Evolutionary conservation across 2,797 vertebrate genomes (phyloP), one percentile per base, ranked within the genome.

Genomic region (Sebastes cheni): DNA sequence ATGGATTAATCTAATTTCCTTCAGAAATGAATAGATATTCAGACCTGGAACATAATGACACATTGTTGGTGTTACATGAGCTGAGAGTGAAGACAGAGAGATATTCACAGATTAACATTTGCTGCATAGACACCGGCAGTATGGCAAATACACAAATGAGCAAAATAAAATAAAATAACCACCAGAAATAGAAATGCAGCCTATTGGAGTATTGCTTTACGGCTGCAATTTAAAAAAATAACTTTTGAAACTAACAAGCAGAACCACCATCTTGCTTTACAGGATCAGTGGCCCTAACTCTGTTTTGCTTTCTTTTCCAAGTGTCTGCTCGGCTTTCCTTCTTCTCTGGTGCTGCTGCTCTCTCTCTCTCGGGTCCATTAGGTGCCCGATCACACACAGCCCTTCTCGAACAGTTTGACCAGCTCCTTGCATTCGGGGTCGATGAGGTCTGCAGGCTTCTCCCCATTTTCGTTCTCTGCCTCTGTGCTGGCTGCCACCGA

Each of bases 401-500:
- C 95, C 1, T 88, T 80, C 85, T 95, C 91, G 69, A 99, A 97
- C 39, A 99, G 94, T 85, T 96, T 94, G 79, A 95, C 91, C 84
- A 99, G 92, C 32, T 98, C 98, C 92, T 93, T 94, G 90, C 95
- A 96, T 55, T 98, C 97, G 0, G 97, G 96, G 91, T 99, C 98
- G 23, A 99, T 97, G 77, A 99, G 97, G 92, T 99, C 97, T 0
- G 90, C 95, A 1, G 98, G 98, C 80, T 97, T 97, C 79, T 98
- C 97, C 1, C 98, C 98, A 0, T 90, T 96, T 4, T 96, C 94
- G 2, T 97, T 99, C 86, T 96, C 94, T 0, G 93, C 97, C 55
- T 96, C 97, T 18, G 88, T 84, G 89, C 96, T 96, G 56, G 97
- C 98, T 69, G 98, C 98, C 55, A 96, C 93, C 4, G 96, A 94